Evolutionary conservation across 2,113 vertebrate genomes (phyloP).

Genomic region (Trichechus manatus): DNA sequence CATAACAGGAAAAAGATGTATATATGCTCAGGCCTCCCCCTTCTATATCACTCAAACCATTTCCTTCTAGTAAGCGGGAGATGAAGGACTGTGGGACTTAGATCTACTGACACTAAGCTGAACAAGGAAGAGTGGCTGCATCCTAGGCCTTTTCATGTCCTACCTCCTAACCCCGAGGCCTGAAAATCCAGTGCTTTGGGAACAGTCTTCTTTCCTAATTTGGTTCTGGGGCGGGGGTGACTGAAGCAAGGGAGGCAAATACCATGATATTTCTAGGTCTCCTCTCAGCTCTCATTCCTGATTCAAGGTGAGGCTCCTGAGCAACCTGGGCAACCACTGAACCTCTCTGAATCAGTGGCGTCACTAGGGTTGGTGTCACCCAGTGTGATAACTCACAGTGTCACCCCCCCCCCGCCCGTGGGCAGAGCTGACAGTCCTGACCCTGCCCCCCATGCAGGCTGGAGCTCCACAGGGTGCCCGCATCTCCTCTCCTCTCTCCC

Average conservation of each 20-base stretch:
- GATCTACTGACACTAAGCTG: background rate
- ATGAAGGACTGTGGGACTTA: background rate
- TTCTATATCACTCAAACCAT: background rate
- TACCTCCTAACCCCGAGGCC: background rate
- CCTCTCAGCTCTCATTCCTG: background rate
- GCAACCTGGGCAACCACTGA: background rate
- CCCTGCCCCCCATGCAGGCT: too few species aligned
- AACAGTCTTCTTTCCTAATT: background rate
- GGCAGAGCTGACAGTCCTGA: too few species aligned
- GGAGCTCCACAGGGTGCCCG: too few species aligned
- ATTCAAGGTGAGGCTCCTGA: background rate
- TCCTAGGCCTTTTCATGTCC: background rate
- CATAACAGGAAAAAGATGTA: background rate
- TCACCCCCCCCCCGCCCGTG: too few species aligned
- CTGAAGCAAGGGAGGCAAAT: background rate
- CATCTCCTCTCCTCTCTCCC: too few species aligned
- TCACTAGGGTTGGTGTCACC: too few species aligned
- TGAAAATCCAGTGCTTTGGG: background rate
- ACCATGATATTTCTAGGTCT: background rate
- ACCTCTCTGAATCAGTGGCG: background rate
- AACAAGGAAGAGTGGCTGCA: background rate
- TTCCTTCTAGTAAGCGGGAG: background rate
- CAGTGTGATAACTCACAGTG: too few species aligned
- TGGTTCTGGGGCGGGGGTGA: background rate
- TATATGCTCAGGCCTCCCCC: background rate